Conservation (phyloP, 1,140 invertebrate genomes). For the Drosophila tropicalis region DNA sequence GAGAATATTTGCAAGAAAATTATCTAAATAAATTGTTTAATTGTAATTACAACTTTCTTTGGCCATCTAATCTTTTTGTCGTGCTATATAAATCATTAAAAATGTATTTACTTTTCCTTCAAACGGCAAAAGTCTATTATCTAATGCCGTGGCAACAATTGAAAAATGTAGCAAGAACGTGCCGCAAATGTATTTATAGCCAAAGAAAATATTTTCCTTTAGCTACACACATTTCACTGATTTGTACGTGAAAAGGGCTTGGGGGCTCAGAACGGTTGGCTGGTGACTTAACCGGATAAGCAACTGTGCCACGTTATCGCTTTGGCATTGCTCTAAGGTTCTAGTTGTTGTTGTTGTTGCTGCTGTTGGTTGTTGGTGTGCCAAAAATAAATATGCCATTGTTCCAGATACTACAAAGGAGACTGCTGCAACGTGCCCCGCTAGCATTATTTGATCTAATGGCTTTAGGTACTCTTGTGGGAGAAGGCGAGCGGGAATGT, state of each 20-base stretch:
- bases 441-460: constrained; percentile 18
- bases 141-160: constrained; percentile 40
- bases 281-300: constrained; percentile 39
- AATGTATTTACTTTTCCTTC: constrained; percentile 13
- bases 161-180: constrained; percentile 49
- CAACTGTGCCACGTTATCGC: constrained; percentile 61
- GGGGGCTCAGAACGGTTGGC: constrained; percentile 4
- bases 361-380: constrained; percentile 30
- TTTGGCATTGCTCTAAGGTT: constrained; percentile 39
- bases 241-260: constrained; percentile 37
- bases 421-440: constrained; percentile 14
- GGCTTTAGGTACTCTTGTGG: background rate
- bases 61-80: background rate
- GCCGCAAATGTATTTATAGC: constrained; percentile 33
- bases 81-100: constrained; percentile 6
- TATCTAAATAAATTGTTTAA: constrained; percentile 69
- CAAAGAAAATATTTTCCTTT: constrained; percentile 32
- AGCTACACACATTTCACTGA: constrained; percentile 17
- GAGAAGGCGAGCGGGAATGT: background rate
- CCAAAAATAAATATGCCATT: constrained; percentile 74
- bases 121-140: constrained; percentile 5
- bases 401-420: constrained; percentile 48
- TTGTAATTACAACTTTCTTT: constrained; percentile 26
- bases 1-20: constrained; percentile 46
- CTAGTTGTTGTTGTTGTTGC: constrained; percentile 17